These are phyloP conservation scores for Oreochromis spilurus DNA, from an alignment of 2,113 vertebrate genomes.

Conservation along the genomic window DNA sequence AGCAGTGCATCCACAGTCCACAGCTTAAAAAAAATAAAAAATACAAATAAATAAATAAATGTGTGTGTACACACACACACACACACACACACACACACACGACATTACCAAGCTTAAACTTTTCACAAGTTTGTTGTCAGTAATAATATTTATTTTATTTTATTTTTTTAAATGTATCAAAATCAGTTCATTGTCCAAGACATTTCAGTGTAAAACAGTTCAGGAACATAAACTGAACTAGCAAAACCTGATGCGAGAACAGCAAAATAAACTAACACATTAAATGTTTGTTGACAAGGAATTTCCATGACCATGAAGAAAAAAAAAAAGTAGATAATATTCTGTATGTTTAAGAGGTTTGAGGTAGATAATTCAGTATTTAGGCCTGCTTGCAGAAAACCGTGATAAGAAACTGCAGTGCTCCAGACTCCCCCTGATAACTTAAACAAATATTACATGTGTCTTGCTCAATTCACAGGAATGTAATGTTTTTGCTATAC, in stretches of 20 bases:
- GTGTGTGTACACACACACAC: too few relatives aligned
- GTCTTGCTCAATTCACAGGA: neutral
- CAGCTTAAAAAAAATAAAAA: too few relatives aligned
- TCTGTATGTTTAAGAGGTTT: neutral
- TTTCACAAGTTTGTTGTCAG: neutral
- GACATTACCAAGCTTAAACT: neutral
- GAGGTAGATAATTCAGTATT: neutral
- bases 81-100: rapidly evolving
- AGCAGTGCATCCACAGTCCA: too few relatives aligned
- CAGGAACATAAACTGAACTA: neutral
- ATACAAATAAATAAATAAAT: too few relatives aligned
- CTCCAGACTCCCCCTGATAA: neutral
- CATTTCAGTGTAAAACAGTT: neutral
- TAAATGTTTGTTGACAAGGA: neutral
- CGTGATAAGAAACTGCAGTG: slow-evolving; percentile 41
- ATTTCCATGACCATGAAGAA: neutral
- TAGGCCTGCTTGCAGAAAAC: slow-evolving; percentile 13
- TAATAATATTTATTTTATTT: neutral
- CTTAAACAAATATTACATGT: neutral
- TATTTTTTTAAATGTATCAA: neutral
- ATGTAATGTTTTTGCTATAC: neutral
- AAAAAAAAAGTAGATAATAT: neutral
- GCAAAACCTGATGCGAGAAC: neutral
- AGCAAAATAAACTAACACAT: neutral
- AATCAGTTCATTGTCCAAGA: neutral